Evolutionary conservation across 53 echinoderm and acorn worm species (phyloP), one percentile per base, ranked within the genome.

Genomic region (Paracentrotus lividus): DNA sequence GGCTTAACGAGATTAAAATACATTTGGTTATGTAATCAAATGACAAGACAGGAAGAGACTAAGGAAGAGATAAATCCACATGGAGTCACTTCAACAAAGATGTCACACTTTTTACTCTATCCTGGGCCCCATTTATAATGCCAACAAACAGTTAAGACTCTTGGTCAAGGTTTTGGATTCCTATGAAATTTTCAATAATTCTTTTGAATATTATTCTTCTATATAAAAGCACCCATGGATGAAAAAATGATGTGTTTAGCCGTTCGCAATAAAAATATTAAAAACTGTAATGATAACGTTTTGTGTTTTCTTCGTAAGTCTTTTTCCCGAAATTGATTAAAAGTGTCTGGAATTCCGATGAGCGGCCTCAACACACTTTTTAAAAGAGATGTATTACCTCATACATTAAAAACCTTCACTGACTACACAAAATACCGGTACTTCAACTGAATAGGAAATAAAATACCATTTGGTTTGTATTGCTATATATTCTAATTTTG

Each of bases 401-500:
- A 40, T 72, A 72, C 40, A 20, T 72, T 72, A 18, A 34, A 16
- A 69, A 72, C 72, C 18, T 18, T 38, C 72, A 40, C 72, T 40
- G 36, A 72, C 38, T 34, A 15, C 8, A 72, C 72, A 72, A 34
- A 81, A 33, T 47, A 47, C 44, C 47, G 26, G 81, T 47, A 81
- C 81, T n/a, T n/a, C n/a, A n/a, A 47, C 81, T 81, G 44, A 81
- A 81, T 14, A 81, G 24, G n/a, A 81, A 49, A 81, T 14, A 81
- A n/a, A 42, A 77, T 77, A 77, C 31, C 31, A 67, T 40, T 40
- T 26, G 42, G 23, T 45, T 47, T 47, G 26, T 81, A 81, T 81
- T 81, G 81, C 81, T 81, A n/a, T 47, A 81, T 81, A 36, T 72
- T 81, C 81, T 81, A 47, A 81, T 81, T n/a, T 81, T 81, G 81